These are phyloP conservation scores for Condylostylus longicornis DNA, from an alignment of 1,140 invertebrate species.

Conservation along the genomic window DNA sequence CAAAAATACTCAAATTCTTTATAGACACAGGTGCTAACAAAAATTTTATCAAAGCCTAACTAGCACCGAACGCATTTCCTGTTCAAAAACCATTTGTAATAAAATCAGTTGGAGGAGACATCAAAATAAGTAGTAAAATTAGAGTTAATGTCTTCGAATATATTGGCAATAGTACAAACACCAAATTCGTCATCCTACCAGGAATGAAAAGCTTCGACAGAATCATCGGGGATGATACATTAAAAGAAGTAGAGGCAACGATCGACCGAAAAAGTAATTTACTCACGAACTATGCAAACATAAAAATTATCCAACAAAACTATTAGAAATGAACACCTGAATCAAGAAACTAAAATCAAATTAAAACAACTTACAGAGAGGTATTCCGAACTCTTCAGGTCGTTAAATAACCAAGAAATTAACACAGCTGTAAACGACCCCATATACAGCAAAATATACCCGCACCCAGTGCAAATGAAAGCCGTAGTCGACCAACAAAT, in stretches of 20 bases:
- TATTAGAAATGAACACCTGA: not conserved
- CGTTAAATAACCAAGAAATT: not conserved
- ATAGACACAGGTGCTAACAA: conserved; percentile 8
- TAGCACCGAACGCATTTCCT: not conserved
- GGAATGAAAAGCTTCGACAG: not conserved
- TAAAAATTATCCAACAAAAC: not conserved
- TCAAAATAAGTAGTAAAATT: conserved; percentile 5
- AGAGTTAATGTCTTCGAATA: conserved; percentile 4
- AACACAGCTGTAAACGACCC: not conserved
- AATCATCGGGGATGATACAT: not conserved
- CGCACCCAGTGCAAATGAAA: conserved; percentile 11
- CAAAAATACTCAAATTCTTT: conserved; percentile 6
- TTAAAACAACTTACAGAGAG: not conserved
- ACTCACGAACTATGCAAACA: not conserved
- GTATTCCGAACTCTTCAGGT: not conserved
- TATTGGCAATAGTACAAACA: not conserved
- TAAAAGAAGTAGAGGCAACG: not conserved
- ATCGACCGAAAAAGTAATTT: too few species aligned
- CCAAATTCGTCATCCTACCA: conserved; percentile 6
- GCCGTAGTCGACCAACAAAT: conserved; percentile 13
- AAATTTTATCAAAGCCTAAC: conserved; percentile 1
- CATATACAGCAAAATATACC: conserved; percentile 9
- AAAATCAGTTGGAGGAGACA: conserved; percentile 1
- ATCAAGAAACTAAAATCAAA: not conserved
- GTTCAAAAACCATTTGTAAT: not conserved